Conservation (phyloP, 2,888 invertebrate genomes). For the Cataglyphis albicans region DNA sequence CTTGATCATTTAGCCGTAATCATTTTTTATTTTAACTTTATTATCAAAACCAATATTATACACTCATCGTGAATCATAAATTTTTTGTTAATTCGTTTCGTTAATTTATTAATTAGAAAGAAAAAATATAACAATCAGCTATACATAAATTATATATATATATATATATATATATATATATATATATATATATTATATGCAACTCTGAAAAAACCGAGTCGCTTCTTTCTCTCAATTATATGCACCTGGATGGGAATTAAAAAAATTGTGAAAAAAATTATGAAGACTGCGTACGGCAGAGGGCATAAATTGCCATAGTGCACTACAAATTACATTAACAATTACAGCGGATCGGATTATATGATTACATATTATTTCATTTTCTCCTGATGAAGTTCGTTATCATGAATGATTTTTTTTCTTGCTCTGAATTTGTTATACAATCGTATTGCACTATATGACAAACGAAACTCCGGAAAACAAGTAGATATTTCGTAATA, state of each 20-base stretch:
- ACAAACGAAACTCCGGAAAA: constrained; percentile 34
- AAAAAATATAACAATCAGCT: constrained; percentile 17
- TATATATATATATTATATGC: background rate
- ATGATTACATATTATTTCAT: background rate
- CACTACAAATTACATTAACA: background rate
- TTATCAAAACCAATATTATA: background rate
- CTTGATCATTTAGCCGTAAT: background rate
- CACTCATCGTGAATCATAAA: background rate
- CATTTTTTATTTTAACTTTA: background rate
- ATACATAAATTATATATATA: background rate
- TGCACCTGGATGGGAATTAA: background rate
- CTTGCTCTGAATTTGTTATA: constrained; percentile 31
- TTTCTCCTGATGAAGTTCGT: constrained; percentile 1
- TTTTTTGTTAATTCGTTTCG: background rate
- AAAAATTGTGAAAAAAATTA: constrained; percentile 12
- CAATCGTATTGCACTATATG: constrained; percentile 39
- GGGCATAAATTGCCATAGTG: constrained; percentile 11
- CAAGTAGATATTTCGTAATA: constrained; percentile 57
- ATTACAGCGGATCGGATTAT: background rate
- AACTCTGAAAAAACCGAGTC: background rate
- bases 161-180: background rate
- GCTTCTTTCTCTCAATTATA: constrained; percentile 15
- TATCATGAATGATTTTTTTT: constrained; percentile 4
- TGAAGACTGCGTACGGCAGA: background rate
- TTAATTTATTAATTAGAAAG: background rate